phyloP scores from a whole-genome alignment of 30 jellyfish, hydroid and myxozoan species.

The Turritopsis rubra region DNA sequence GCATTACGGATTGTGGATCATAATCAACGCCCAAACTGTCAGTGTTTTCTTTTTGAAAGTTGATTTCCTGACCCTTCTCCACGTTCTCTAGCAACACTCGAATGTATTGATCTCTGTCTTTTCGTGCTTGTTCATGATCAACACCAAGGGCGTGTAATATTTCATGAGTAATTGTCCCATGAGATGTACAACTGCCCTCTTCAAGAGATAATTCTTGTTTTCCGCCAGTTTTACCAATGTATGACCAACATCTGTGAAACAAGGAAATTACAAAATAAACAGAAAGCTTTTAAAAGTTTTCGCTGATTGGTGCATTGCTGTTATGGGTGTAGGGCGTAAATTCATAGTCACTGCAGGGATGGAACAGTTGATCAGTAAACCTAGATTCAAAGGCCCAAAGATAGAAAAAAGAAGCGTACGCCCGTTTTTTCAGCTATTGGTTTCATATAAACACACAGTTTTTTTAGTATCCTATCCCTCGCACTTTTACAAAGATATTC shows the following conservation, averaged over 20 bases:
- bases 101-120: constrained; percentile 5
- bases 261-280: background rate
- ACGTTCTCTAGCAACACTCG: background rate
- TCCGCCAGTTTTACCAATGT: constrained; percentile 10
- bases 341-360: no score
- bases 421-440: no score
- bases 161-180: constrained; percentile 1
- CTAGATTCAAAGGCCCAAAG: no score
- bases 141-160: constrained; percentile 3
- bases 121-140: constrained; percentile 1
- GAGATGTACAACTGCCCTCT: background rate
- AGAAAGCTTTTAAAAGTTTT: background rate
- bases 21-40: background rate
- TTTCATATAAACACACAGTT: no score
- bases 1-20: constrained; percentile 9
- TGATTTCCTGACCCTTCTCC: background rate
- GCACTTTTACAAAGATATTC: no score
- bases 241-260: background rate
- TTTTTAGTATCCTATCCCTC: no score
- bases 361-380: no score
- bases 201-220: background rate
- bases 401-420: no score
- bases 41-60: background rate
- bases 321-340: background rate
- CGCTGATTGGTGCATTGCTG: background rate